Percentiles rank a stretch among this genome's conserved stretches.
phyloP scores from a whole-genome alignment of 2,113 vertebrate genomes.

The Erythrolamprus reginae region DNA sequence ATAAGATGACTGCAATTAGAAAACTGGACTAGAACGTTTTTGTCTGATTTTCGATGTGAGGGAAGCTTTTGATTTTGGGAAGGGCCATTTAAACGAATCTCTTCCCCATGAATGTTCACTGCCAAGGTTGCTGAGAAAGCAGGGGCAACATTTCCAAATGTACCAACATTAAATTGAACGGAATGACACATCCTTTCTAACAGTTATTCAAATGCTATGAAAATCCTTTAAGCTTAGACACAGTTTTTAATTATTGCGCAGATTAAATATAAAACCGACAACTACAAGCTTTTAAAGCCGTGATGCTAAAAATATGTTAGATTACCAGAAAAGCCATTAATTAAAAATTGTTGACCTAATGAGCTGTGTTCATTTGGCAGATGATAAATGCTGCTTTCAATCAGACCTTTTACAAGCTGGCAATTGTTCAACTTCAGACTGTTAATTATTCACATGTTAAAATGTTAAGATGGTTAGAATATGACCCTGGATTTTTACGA shows the following conservation, averaged over 20 bases:
- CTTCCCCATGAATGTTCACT: not conserved
- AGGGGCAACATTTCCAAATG: not conserved
- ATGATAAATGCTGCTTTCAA: constrained; percentile 68
- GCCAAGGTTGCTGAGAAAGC: not conserved
- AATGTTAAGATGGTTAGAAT: constrained; percentile 50
- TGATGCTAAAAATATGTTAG: constrained; percentile 39
- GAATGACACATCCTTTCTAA: not conserved
- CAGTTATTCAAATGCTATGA: not conserved
- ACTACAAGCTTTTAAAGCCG: constrained; percentile 34
- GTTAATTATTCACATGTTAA: constrained; percentile 68
- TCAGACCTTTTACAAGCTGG: constrained; percentile 69
- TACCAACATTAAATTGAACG: not conserved
- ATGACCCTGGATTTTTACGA: constrained; percentile 63
- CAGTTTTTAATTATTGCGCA: constrained; percentile 41
- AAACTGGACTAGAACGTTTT: not conserved
- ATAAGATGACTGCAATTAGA: not conserved
- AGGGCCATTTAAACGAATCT: not conserved
- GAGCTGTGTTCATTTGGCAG: constrained; percentile 59
- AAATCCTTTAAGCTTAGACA: not conserved
- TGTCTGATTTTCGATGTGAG: not conserved
- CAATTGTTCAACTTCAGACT: constrained; percentile 61
- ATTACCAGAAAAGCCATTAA: constrained; percentile 61
- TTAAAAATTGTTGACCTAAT: constrained; percentile 67
- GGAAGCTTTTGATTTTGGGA: not conserved
- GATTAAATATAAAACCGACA: not conserved